A percentile compares a stretch with the other conserved stretches of the same genome.
phyloP scores from a whole-genome alignment of 37 sponge, comb jelly and placozoan genomes.

The Trichoplax adhaerens region DNA sequence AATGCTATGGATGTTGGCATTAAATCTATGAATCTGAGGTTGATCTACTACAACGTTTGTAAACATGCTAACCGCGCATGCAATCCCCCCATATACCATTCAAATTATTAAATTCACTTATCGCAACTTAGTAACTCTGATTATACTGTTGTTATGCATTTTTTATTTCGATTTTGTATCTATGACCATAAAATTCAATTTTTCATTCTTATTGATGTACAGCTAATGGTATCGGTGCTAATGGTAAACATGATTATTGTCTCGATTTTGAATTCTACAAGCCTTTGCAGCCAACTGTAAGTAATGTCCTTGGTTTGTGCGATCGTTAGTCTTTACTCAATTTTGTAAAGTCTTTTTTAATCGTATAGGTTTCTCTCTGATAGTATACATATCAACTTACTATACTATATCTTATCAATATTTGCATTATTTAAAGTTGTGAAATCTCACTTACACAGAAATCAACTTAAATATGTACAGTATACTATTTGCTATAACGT shows the following conservation, averaged over 20 bases:
- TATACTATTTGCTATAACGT: too few species aligned
- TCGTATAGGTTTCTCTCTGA: not conserved
- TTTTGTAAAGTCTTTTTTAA: not conserved
- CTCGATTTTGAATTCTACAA: conserved; percentile 56
- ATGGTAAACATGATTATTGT: conserved; percentile 33
- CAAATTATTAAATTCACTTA: too few species aligned
- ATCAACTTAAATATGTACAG: too few species aligned
- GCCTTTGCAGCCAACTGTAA: conserved; percentile 43
- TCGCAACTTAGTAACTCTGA: too few species aligned
- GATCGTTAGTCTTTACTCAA: not conserved
- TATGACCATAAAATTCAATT: too few species aligned
- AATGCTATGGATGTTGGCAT: too few species aligned
- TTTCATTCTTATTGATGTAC: not conserved
- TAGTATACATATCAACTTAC: not conserved
- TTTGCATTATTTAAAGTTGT: conserved; percentile 15
- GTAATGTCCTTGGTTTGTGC: not conserved
- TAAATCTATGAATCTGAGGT: too few species aligned
- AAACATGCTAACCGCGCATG: too few species aligned
- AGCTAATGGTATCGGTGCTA: conserved; percentile 44
- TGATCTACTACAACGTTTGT: too few species aligned
- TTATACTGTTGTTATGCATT: too few species aligned
- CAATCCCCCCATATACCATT: too few species aligned
- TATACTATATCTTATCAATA: not conserved
- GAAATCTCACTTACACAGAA: not conserved
- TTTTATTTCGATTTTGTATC: too few species aligned